Evolutionary conservation across 1,140 invertebrate genomes (phyloP).

Genomic region (Hypothenemus hampei): DNA sequence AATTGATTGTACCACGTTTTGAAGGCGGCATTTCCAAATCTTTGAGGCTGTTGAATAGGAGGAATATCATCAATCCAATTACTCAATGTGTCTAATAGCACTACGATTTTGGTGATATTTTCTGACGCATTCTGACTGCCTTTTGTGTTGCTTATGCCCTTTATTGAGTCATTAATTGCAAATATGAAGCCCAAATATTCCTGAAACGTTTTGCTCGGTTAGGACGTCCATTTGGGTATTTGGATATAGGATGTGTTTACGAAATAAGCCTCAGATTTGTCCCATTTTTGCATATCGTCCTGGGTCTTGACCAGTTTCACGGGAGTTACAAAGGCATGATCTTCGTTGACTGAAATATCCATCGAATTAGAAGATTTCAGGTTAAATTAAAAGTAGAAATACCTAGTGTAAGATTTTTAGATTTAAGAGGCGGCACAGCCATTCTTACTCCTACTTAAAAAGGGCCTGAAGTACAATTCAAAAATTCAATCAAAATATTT

Average conservation of each 20-base stretch:
- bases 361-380: not conserved
- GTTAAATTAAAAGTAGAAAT: too few species aligned
- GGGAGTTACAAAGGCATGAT: slow-evolving; percentile 62
- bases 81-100: slow-evolving; percentile 69
- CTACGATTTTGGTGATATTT: slow-evolving; percentile 58
- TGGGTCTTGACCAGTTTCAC: slow-evolving; percentile 64
- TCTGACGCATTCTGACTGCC: slow-evolving; percentile 60
- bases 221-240: not conserved
- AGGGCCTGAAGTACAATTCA: too few species aligned
- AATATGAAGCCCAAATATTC: slow-evolving; percentile 85
- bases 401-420: too few species aligned
- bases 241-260: slow-evolving; percentile 45
- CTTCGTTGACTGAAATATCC: slow-evolving; percentile 32
- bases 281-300: slow-evolving; percentile 72
- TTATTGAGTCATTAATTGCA: slow-evolving; percentile 78
- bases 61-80: slow-evolving; percentile 79
- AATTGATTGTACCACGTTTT: slow-evolving; percentile 76
- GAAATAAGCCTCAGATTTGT: slow-evolving; percentile 78
- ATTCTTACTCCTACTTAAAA: too few species aligned
- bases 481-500: too few species aligned
- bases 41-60: slow-evolving; percentile 87
- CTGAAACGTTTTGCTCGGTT: slow-evolving; percentile 45
- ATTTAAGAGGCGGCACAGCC: too few species aligned
- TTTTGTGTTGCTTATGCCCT: slow-evolving; percentile 61
- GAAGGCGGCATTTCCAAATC: slow-evolving; percentile 96